phyloP scores from a whole-genome alignment of 1,140 invertebrate genomes.

The Pseudobourletiella spinata region DNA sequence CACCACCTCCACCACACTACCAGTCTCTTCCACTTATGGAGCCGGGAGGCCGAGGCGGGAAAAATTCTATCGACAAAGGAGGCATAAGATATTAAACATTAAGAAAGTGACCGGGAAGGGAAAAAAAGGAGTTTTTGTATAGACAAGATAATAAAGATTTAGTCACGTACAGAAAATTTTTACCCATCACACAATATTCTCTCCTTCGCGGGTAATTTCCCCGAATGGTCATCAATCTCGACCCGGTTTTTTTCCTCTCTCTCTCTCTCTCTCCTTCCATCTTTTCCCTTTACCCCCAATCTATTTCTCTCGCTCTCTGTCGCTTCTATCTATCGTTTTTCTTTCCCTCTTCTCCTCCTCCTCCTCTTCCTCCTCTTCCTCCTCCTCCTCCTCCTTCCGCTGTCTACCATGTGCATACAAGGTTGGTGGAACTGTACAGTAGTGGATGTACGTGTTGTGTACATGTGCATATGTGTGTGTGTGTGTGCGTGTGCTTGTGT shows the following conservation, averaged over 20 bases:
- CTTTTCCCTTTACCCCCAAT: neutral
- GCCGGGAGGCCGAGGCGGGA: neutral
- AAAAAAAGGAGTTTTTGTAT: constrained; percentile 2
- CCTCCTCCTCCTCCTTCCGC: neutral
- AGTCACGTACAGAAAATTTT: constrained; percentile 16
- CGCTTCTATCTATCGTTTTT: neutral
- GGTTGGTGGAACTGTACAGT: no score
- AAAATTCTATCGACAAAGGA: neutral
- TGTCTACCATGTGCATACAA: no score
- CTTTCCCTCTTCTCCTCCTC: neutral
- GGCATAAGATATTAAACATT: neutral
- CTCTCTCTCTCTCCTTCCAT: neutral
- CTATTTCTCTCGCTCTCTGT: constrained; percentile 1
- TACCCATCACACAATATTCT: constrained; percentile 17
- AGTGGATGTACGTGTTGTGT: no score
- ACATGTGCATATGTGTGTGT: neutral
- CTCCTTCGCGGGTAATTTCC: constrained; percentile 15
- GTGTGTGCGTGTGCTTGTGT: no score
- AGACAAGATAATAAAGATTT: constrained; percentile 14
- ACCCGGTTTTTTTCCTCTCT: constrained; percentile 11
- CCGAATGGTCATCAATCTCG: constrained; percentile 16
- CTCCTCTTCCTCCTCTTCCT: neutral
- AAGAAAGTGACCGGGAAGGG: neutral
- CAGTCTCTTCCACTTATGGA: no score
- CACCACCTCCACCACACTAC: no score